Base-by-base conservation (phyloP, 2,888 invertebrate species). In the Vesta saturnalis region DNA sequence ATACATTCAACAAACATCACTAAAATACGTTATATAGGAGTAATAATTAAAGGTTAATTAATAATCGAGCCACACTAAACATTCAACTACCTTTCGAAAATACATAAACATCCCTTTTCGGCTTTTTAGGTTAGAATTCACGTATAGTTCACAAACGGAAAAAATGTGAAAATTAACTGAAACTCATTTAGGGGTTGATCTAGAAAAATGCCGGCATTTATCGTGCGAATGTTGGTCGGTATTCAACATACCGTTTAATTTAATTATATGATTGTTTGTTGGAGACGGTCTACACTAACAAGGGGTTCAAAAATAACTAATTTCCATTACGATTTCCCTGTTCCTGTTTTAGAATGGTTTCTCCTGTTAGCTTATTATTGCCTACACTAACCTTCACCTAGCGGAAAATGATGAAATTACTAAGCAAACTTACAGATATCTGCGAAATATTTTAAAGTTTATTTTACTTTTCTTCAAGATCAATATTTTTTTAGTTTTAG, bases 281-380 rank as follows among this genome's bases (percentile, higher is more conserved):
- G 69, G 66, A 70, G 61, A 71, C 73, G 74, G 70, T 72, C 73
- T 76, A 77, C 77, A 76, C 79, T 78, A 77, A 71, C 69, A 72
- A 72, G 76, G 77, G 78, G 77, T 77, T 79, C 80, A 78, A 80
- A 80, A 80, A 81, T 80, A 80, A 81, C 81, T 81, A 77, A 75
- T 76, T 77, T 79, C 76, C 77, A 74, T 77, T 77, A 77, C 77
- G 62, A 76, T 72, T 71, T 71, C 61, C 63, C 67, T 64, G 72
- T 72, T 77, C 74, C 73, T 74, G 74, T 76, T 75, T 75, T 76
- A 73, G 74, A 71, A 73, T 70, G 70, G 71, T 73, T 61, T 68
- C 72, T 72, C 74, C 71, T 69, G 68, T 61, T 62, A 19, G 56
- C 5, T 19, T 67, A 35, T 46, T 56, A 61, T 22, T 47, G 52